Conservation (phyloP, 1,140 invertebrate genomes). For the Drosophila fuyamai region DNA sequence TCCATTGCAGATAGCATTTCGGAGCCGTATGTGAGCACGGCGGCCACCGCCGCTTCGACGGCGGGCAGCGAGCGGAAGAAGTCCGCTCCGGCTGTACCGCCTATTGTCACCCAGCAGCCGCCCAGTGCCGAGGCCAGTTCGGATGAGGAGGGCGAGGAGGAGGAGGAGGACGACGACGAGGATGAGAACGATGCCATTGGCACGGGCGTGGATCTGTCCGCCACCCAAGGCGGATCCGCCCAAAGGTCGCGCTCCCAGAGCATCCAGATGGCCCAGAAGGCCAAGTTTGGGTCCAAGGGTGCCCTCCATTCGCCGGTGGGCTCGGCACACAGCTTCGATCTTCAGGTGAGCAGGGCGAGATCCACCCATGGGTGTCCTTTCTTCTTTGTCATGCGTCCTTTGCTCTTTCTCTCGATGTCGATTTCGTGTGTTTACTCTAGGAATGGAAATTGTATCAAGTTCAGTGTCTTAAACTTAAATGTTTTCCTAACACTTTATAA, state of each 20-base stretch:
- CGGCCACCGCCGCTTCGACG: conserved; percentile 16
- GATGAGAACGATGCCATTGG: conserved; percentile 72
- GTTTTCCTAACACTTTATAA: too few species aligned
- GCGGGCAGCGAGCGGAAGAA: conserved; percentile 63
- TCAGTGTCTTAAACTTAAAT: background rate
- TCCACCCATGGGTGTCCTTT: background rate
- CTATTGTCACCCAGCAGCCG: conserved; percentile 79
- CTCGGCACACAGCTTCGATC: conserved; percentile 83
- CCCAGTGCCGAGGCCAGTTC: conserved; percentile 76
- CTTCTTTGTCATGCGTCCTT: background rate
- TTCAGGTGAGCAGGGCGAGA: conserved; percentile 67
- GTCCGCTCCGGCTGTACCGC: conserved; percentile 69
- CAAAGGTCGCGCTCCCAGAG: conserved; percentile 78
- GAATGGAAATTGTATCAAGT: conserved; percentile 12
- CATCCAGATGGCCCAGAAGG: conserved; percentile 76
- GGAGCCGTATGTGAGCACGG: conserved; percentile 60
- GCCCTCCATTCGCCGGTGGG: conserved; percentile 80
- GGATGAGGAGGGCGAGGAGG: conserved; percentile 80
- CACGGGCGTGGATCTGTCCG: conserved; percentile 48
- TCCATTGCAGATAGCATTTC: conserved; percentile 59
- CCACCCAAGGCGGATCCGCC: conserved; percentile 35
- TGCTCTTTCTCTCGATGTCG: conserved; percentile 19
- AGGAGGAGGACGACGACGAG: conserved; percentile 79
- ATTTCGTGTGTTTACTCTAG: conserved; percentile 7
- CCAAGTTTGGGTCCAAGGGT: conserved; percentile 78